These are phyloP conservation scores for Lacerta bilineata DNA, from an alignment of 2,797 vertebrate genomes.

Conservation along the genomic window DNA sequence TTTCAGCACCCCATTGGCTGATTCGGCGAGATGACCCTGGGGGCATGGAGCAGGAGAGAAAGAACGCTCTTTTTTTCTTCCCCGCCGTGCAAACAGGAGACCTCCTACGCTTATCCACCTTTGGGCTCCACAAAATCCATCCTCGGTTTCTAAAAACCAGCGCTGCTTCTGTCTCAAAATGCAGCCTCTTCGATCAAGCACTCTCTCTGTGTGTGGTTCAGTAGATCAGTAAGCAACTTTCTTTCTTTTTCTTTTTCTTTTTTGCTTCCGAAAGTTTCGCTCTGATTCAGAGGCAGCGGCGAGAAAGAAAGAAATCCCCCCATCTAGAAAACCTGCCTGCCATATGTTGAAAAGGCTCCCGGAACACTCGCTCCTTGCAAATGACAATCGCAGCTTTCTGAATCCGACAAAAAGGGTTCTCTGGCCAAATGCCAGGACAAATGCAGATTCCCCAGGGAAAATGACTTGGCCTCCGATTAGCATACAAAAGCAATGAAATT, in stretches of 20 bases:
- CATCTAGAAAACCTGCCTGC: conserved; percentile 79
- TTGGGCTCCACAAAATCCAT: background rate
- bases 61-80: background rate
- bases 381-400: conserved; percentile 79
- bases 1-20: background rate
- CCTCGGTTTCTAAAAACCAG: background rate
- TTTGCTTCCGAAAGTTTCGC: conserved; percentile 55
- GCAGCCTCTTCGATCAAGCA: background rate
- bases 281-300: conserved; percentile 75
- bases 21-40: background rate
- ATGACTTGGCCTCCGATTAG: conserved; percentile 69
- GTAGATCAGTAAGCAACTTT: background rate
- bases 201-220: background rate
- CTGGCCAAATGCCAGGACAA: conserved; percentile 58
- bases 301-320: conserved; percentile 65
- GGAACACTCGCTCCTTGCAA: conserved; percentile 79
- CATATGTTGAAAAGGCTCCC: conserved; percentile 74
- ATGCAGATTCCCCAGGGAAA: conserved; percentile 62
- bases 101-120: background rate
- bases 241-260: conserved; percentile 45
- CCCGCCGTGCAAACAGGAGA: background rate
- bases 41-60: background rate
- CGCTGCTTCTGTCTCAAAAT: background rate
- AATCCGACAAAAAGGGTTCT: conserved; percentile 85
- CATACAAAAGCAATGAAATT: conserved; percentile 70